phyloP scores from a whole-genome alignment of 1,140 invertebrate species.

The Leptinotarsa defecta region DNA sequence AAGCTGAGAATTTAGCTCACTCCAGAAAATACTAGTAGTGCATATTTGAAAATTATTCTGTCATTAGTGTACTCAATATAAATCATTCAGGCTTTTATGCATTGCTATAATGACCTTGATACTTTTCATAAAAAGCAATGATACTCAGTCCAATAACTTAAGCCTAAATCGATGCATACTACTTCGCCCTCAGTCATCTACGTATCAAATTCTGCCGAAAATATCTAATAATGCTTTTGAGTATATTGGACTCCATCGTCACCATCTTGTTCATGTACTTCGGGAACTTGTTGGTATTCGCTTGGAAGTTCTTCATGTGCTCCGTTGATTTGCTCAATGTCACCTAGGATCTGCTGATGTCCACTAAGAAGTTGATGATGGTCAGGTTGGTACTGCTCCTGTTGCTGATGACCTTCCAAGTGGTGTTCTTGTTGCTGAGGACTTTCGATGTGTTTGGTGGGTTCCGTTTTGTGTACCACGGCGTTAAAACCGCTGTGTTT shows the following conservation, averaged over 20 bases:
- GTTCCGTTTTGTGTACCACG: slow-evolving; percentile 56
- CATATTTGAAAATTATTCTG: no score
- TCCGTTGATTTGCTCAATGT: background rate
- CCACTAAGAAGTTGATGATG: background rate
- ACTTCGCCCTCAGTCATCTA: no score
- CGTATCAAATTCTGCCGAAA: no score
- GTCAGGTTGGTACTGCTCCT: no score
- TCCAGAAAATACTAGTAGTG: no score
- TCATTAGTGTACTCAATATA: no score
- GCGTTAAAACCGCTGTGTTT: slow-evolving; percentile 55
- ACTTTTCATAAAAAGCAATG: no score
- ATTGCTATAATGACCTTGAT: no score
- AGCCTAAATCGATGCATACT: no score
- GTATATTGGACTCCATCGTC: background rate
- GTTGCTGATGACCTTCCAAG: background rate
- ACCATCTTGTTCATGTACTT: background rate
- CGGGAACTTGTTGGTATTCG: background rate
- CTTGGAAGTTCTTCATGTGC: background rate
- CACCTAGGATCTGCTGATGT: background rate
- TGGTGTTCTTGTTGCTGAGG: background rate
- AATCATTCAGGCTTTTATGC: no score
- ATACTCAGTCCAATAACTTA: no score
- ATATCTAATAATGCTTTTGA: background rate
- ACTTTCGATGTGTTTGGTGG: slow-evolving; percentile 11
- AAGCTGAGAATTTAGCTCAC: no score